A percentile compares a stretch with the other conserved stretches of the same genome.
phyloP scores from a whole-genome alignment of 2,113 vertebrate genomes.

The Potamarius usumacintae region DNA sequence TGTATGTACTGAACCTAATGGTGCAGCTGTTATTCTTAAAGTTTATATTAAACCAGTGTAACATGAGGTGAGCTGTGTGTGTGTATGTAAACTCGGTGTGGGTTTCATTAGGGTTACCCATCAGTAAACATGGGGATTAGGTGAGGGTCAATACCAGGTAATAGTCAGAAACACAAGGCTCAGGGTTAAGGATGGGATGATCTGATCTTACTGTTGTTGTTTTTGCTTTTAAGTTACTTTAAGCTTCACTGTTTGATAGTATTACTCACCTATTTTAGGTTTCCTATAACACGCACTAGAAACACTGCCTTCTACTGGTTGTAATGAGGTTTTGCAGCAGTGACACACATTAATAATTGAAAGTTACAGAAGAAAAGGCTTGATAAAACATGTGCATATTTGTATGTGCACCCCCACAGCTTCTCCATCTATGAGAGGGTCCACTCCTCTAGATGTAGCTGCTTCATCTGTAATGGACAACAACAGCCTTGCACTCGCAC shows the following conservation, averaged over 20 bases:
- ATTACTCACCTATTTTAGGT: neutral
- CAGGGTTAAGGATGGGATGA: neutral
- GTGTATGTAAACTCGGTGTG: neutral
- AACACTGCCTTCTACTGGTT: neutral
- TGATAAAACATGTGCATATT: neutral
- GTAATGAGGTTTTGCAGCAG: neutral
- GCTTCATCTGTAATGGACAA: slow-evolving; percentile 99
- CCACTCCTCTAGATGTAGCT: slow-evolving; percentile 94
- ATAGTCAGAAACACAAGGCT: neutral
- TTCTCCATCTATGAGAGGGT: slow-evolving; percentile 95
- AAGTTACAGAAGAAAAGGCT: neutral
- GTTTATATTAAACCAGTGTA: neutral
- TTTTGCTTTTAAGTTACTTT: neutral
- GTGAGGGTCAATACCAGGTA: neutral
- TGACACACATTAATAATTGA: slow-evolving; percentile 15
- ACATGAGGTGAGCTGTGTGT: neutral
- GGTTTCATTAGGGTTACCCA: neutral
- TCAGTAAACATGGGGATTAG: neutral
- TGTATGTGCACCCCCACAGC: slow-evolving; percentile 70
- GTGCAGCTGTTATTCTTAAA: neutral
- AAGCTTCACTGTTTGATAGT: neutral
- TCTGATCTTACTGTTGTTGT: neutral
- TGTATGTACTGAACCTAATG: neutral
- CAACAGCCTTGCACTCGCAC: slow-evolving; percentile 89
- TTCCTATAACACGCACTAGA: slow-evolving; percentile 12